These are phyloP conservation scores for Caiman crocodilus DNA, from an alignment of 2,797 vertebrate species.

Conservation along the genomic window DNA sequence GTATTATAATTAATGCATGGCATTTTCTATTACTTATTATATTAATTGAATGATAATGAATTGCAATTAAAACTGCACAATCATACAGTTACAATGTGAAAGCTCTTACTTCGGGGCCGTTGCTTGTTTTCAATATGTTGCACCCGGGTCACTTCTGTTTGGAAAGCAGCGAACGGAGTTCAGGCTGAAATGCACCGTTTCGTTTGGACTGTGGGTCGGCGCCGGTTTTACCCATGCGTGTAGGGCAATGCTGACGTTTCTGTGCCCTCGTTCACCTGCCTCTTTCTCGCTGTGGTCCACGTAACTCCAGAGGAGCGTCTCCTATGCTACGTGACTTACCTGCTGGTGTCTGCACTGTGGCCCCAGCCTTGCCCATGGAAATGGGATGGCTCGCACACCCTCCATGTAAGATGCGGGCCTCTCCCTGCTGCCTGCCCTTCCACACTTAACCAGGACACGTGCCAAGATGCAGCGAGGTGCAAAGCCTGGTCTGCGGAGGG, in stretches of 20 bases:
- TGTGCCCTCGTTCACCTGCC: too few species aligned
- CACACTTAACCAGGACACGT: not conserved
- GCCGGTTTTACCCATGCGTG: not conserved
- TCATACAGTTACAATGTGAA: too few species aligned
- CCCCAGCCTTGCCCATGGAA: not conserved
- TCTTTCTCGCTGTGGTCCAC: not conserved
- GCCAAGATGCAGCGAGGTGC: not conserved
- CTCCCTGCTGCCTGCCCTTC: not conserved
- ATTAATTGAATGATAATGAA: too few species aligned
- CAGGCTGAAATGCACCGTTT: not conserved
- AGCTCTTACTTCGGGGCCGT: rapidly evolving
- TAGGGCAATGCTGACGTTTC: not conserved
- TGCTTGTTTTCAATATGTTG: not conserved
- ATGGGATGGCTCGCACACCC: too few species aligned
- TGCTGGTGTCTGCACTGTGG: not conserved
- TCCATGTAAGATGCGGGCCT: too few species aligned
- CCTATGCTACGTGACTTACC: not conserved
- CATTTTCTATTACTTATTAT: too few species aligned
- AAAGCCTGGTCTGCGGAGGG: too few species aligned
- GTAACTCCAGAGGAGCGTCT: not conserved
- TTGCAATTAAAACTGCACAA: too few species aligned
- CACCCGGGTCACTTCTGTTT: not conserved
- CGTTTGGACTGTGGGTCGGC: not conserved
- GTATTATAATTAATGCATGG: too few species aligned
- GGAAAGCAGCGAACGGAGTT: not conserved